phyloP scores from a whole-genome alignment of 1,140 invertebrate genomes.

The Nephila pilipes region DNA sequence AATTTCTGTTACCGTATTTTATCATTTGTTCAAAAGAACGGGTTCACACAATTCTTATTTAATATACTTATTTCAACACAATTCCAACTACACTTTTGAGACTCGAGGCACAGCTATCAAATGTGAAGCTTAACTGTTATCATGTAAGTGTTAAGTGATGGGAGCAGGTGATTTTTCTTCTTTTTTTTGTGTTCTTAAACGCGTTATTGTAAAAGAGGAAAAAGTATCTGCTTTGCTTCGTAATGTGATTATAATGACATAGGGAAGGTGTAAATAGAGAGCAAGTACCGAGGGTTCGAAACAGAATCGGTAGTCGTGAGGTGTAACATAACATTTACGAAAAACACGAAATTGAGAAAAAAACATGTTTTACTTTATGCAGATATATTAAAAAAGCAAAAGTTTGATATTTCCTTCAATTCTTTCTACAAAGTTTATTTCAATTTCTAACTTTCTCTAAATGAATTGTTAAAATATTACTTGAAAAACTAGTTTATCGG shows the following conservation, averaged over 20 bases:
- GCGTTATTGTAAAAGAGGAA: not conserved
- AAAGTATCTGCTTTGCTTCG: not conserved
- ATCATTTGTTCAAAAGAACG: too few relatives aligned
- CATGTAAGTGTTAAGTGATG: not conserved
- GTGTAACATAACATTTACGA: not conserved
- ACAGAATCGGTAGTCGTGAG: conserved; percentile 12
- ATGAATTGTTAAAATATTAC: too few relatives aligned
- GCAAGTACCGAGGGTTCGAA: not conserved
- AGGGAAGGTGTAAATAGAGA: conserved; percentile 34
- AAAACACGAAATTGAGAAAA: not conserved
- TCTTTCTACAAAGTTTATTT: too few relatives aligned
- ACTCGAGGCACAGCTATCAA: too few relatives aligned
- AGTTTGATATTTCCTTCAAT: not conserved
- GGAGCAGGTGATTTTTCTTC: not conserved
- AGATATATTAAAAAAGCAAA: not conserved
- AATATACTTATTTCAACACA: too few relatives aligned
- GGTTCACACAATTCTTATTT: too few relatives aligned
- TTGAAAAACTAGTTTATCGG: too few relatives aligned
- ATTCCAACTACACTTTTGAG: too few relatives aligned
- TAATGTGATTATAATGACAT: conserved; percentile 54
- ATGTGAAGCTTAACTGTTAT: too few relatives aligned
- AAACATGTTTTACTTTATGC: not conserved
- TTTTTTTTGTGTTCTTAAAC: not conserved
- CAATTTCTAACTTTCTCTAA: too few relatives aligned
- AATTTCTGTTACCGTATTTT: too few relatives aligned